Evolutionary conservation across 2,888 invertebrate genomes (phyloP).

Genomic region (Chelonus formosanus): DNA sequence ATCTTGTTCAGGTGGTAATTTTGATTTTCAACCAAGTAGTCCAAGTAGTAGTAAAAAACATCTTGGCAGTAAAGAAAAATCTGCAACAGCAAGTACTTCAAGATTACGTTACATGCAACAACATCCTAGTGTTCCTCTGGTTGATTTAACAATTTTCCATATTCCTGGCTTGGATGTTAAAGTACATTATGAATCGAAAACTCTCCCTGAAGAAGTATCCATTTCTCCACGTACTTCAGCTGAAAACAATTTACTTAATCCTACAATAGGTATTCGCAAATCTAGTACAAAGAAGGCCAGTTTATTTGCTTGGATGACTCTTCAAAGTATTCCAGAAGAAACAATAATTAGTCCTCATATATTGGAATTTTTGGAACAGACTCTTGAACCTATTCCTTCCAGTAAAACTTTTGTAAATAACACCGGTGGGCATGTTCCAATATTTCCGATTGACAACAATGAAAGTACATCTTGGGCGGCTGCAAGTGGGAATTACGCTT

Average conservation of each 20-base stretch:
- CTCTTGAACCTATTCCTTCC: constrained; percentile 89
- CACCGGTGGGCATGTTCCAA: constrained; percentile 51
- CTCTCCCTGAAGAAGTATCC: constrained; percentile 70
- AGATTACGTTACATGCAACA: constrained; percentile 63
- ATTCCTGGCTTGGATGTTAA: constrained; percentile 92
- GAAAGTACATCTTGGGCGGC: constrained; percentile 62
- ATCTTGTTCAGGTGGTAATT: constrained; percentile 73
- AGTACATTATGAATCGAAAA: constrained; percentile 84
- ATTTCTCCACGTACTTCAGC: constrained; percentile 65
- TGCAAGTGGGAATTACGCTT: constrained; percentile 72
- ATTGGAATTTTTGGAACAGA: constrained; percentile 96
- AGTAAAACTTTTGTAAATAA: constrained; percentile 67
- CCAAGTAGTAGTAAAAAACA: constrained; percentile 67
- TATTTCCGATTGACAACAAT: constrained; percentile 55
- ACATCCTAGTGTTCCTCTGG: constrained; percentile 67
- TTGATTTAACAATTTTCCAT: constrained; percentile 87
- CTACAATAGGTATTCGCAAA: constrained; percentile 63
- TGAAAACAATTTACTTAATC: constrained; percentile 57
- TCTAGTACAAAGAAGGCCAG: constrained; percentile 85
- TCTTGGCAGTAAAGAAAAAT: constrained; percentile 60
- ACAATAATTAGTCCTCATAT: constrained; percentile 97
- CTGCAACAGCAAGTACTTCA: constrained; percentile 59
- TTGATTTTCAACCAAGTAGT: constrained; percentile 69
- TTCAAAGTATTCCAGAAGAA: constrained; percentile 97
- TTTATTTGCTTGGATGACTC: constrained; percentile 93